Percentiles rank a stretch among this genome's conserved stretches.
These are phyloP conservation scores for Campoplex nolae DNA, from an alignment of 2,888 invertebrate species.

Conservation along the genomic window DNA sequence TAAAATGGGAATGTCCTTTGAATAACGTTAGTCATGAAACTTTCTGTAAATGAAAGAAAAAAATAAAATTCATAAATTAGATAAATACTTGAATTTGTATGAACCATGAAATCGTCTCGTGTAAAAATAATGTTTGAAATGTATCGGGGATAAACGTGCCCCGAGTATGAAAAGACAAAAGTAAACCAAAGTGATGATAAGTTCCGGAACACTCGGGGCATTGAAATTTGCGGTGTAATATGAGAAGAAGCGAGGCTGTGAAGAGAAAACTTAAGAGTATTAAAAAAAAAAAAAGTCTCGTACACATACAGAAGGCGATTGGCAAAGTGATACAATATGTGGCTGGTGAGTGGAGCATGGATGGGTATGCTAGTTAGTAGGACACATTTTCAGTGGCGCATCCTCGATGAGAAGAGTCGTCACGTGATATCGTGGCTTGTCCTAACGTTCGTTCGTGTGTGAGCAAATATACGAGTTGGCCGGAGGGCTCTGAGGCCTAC, in stretches of 20 bases:
- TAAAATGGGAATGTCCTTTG: background rate
- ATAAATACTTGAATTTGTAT: background rate
- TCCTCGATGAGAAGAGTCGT: slow-evolving; percentile 44
- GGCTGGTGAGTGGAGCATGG: background rate
- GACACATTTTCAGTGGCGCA: slow-evolving; percentile 62
- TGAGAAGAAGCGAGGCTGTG: slow-evolving; percentile 17
- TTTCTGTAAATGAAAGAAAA: background rate
- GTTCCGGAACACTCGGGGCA: slow-evolving; percentile 34
- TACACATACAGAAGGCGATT: background rate
- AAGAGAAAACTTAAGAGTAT: slow-evolving; percentile 47
- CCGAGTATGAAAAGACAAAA: slow-evolving; percentile 17
- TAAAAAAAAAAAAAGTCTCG: background rate
- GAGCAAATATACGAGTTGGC: slow-evolving; percentile 27
- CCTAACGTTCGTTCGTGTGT: slow-evolving; percentile 21
- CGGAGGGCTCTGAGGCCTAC: slow-evolving; percentile 63
- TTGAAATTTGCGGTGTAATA: slow-evolving; percentile 37
- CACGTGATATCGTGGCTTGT: slow-evolving; percentile 36
- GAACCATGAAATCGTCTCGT: background rate
- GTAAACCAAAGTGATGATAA: slow-evolving; percentile 42
- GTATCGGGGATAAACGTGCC: background rate
- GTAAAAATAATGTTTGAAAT: slow-evolving; percentile 5
- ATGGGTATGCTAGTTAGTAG: slow-evolving; percentile 57
- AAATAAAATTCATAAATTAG: background rate
- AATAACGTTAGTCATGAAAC: background rate
- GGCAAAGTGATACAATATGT: slow-evolving; percentile 36